These are phyloP conservation scores for Prochilodus magdalenae DNA, from an alignment of 2,113 vertebrate genomes.

Conservation along the genomic window DNA sequence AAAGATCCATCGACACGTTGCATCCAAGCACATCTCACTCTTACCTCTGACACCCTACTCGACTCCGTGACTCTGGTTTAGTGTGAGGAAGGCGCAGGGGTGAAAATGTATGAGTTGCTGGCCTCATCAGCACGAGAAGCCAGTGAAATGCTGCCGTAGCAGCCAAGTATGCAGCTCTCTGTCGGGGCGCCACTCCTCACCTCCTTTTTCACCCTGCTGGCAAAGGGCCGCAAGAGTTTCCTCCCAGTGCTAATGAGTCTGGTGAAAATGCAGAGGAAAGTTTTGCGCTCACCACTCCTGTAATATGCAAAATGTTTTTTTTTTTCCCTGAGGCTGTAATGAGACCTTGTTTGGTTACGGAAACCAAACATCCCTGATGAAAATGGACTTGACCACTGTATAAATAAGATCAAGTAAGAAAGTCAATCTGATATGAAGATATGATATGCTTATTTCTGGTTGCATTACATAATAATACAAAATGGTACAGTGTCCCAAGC, in stretches of 20 bases:
- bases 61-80: slow-evolving; percentile 36
- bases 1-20: slow-evolving; percentile 51
- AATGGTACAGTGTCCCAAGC: background rate
- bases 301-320: slow-evolving; percentile 46
- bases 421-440: background rate
- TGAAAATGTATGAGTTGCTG: slow-evolving; percentile 64
- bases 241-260: slow-evolving; percentile 63
- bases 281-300: slow-evolving; percentile 42
- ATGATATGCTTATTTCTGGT: no score
- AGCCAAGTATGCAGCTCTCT: slow-evolving; percentile 43
- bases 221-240: slow-evolving; percentile 66
- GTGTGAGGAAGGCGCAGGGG: slow-evolving; percentile 39
- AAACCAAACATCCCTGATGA: slow-evolving; percentile 8
- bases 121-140: slow-evolving; percentile 42
- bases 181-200: slow-evolving; percentile 53
- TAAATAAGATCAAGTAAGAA: background rate
- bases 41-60: slow-evolving; percentile 23
- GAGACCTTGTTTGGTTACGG: slow-evolving; percentile 40
- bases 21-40: slow-evolving; percentile 19
- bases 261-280: slow-evolving; percentile 61
- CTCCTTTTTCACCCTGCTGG: slow-evolving; percentile 68
- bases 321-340: slow-evolving; percentile 3
- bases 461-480: no score
- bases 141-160: slow-evolving; percentile 33
- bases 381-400: slow-evolving; percentile 11